Conservation (phyloP, 1,140 invertebrate species). For the Lamellibrachia luymesi region DNA sequence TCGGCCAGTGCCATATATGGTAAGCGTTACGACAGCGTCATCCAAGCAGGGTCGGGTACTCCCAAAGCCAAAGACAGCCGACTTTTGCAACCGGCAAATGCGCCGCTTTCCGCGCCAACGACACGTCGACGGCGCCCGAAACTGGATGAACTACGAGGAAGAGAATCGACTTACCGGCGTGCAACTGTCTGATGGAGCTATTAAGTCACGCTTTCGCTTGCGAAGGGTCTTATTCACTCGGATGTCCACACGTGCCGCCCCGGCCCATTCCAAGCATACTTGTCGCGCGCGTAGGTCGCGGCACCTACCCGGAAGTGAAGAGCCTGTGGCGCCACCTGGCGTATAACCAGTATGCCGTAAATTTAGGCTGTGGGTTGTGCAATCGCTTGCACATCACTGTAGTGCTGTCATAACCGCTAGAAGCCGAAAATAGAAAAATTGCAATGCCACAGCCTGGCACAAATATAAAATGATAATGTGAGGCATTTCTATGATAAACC, state of each 20-base stretch:
- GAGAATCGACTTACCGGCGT: background rate
- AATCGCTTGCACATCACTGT: too few species aligned
- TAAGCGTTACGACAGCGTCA: background rate
- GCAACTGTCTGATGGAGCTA: background rate
- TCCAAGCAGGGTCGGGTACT: background rate
- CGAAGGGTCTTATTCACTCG: background rate
- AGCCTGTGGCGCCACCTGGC: background rate
- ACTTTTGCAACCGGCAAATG: background rate
- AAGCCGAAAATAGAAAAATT: too few species aligned
- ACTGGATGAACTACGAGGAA: background rate
- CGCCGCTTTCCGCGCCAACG: background rate
- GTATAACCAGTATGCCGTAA: background rate
- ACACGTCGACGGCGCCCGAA: background rate
- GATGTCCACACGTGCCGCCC: background rate
- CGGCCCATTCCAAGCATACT: background rate
- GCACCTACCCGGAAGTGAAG: background rate
- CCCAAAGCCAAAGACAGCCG: background rate
- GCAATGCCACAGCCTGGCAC: too few species aligned
- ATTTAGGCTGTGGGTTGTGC: too few species aligned
- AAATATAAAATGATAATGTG: too few species aligned
- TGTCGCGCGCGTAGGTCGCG: background rate
- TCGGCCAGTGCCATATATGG: background rate
- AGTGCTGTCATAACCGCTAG: too few species aligned
- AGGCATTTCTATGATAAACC: too few species aligned
- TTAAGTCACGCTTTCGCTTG: background rate